Evolutionary conservation across 2,797 vertebrate genomes (phyloP), one percentile per base, ranked within the genome.

Genomic region (Triplophysa bombifrons): DNA sequence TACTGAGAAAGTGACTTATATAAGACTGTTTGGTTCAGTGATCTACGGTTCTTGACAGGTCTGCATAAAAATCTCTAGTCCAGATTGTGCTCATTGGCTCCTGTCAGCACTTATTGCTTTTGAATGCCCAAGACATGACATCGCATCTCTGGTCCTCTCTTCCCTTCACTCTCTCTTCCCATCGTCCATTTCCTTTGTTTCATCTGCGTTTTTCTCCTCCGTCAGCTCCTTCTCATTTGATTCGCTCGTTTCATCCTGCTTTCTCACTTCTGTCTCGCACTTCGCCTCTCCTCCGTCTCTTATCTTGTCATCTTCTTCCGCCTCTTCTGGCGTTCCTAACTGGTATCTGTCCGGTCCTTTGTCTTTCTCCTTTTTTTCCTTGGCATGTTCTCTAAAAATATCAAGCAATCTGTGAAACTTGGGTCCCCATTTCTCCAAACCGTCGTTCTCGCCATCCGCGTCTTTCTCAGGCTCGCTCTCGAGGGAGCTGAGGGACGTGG

Each of bases 321-420:
- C 64, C 25, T 56, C 55, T 41, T 66, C 27, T 6, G 19, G 38
- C 20, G 14, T 4, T 56, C 67, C 60, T 56, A 13, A 27, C 83
- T 74, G 80, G 48, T 63, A 58, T 46, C 78, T n/a, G 17, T 66
- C 50, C 56, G 50, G 14, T 16, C 48, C 68, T 19, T 51, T 69
- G 22, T 56, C 53, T 14, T 3, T n/a, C 10, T 69, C 76, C 20
- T 85, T 84, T 76, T 80, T 88, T 86, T 90, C 90, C 41, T 65
- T 74, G 74, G 88, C 89, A 66, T 89, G 85, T 84, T 91, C 92
- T 74, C 90, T 90, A 14, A 96, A 95, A 76, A 97, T 92, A 87
- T 96, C 94, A 3, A 96, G 93, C 88, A 96, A 91, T 85, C 92
- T 93, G 83, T 91, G 91, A 82, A 97, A 97, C 89, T 95, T 95